phyloP scores from a whole-genome alignment of 2,797 vertebrate genomes.

The Channallabes apus region DNA sequence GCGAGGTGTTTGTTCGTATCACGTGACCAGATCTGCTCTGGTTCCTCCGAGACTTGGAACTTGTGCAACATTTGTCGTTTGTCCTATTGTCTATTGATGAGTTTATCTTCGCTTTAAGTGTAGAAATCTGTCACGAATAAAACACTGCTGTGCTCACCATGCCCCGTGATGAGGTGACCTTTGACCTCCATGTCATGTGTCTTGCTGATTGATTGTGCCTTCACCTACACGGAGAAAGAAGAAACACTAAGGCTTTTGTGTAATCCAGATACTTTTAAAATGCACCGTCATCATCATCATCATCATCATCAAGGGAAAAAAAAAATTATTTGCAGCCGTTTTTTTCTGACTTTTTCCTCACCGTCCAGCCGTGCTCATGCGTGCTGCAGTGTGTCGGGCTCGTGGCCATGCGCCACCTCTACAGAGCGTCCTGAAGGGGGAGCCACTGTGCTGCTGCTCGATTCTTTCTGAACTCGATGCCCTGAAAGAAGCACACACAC shows the following conservation, averaged over 20 bases:
- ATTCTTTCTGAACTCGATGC: constrained; percentile 39
- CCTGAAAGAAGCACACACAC: constrained; percentile 46
- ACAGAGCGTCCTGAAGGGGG: constrained; percentile 45
- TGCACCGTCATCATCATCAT: not conserved
- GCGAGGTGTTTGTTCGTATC: not conserved
- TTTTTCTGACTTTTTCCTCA: constrained; percentile 24
- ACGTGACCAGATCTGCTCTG: not conserved
- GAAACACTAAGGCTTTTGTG: not conserved
- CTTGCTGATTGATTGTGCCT: constrained; percentile 57
- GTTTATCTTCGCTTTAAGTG: not conserved
- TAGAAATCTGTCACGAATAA: not conserved
- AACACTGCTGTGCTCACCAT: constrained; percentile 67
- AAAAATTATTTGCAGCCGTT: not conserved
- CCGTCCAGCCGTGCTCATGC: constrained; percentile 63
- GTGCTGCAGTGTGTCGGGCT: constrained; percentile 64
- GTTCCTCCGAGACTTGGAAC: not conserved
- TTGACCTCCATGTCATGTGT: constrained; percentile 82
- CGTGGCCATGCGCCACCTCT: constrained; percentile 65
- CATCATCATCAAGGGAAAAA: too few species aligned
- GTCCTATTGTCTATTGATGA: not conserved
- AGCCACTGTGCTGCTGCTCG: constrained; percentile 49
- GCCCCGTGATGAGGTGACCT: constrained; percentile 79
- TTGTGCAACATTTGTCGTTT: not conserved
- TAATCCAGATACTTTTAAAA: not conserved
- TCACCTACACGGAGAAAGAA: constrained; percentile 59